Base-by-base conservation (phyloP, 2,797 vertebrate genomes). In the Spinibarbus caldwelli region DNA sequence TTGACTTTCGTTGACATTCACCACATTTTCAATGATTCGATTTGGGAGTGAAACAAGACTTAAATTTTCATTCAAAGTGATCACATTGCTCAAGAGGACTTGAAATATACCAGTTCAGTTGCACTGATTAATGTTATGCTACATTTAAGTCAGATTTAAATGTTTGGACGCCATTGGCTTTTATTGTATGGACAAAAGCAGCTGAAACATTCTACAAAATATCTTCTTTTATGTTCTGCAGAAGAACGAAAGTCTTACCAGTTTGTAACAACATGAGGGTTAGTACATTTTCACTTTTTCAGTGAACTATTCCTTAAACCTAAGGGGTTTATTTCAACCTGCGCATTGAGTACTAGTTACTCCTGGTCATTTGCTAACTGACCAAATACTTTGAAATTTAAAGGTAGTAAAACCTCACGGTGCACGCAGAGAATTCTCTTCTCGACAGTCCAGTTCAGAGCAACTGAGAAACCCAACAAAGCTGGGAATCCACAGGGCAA, bases 351-450 rank as follows among this genome's bases (percentile, higher is more conserved):
- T 57, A 26, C 36, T 59, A 59, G 68, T 62, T 47, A 38, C 62
- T 80, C 78, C 64, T 68, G 62, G 36, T 59, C 19, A 54, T 29
- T 66, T 49, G 10, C 71, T 49, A 47, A 38, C 52, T 19, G 57
- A 52, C 41, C 54, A 45, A 76, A 57, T 23, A n/a, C 54, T 80
- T 45, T 67, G 77, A 67, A 80, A 26, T 19, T 66, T 21, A 62
- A 82, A 77, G 57, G 80, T 76, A 75, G 83, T 82, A 68, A 67
- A 78, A 45, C 78, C 62, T 71, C 78, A 43, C 47, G 52, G 76
- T 59, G 77, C 9, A 26, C 67, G 23, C 26, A 49, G 73, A 52
- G 47, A 84, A 76, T 17, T 64, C 59, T 31, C 29, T 49, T 80
- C 82, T 67, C 43, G 1, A 62, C 59, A 31, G 59, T 71, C 45